phyloP scores from a whole-genome alignment of 2,888 invertebrate species.

The Pyrrhia umbra region DNA sequence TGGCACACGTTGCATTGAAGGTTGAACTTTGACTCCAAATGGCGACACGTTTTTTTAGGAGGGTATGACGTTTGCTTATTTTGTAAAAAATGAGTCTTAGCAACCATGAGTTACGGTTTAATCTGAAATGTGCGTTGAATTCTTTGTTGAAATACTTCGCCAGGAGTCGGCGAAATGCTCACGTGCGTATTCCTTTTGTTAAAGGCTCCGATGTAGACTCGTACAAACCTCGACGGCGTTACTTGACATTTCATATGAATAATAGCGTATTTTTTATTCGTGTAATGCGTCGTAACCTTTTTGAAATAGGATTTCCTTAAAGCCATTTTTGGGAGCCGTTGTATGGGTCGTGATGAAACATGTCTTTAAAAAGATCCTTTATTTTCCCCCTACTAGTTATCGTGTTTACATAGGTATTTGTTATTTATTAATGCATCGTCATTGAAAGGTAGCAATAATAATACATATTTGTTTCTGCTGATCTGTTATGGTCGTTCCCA shows the following conservation, averaged over 20 bases:
- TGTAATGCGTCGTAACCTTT: conserved; percentile 66
- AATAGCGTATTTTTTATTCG: conserved; percentile 67
- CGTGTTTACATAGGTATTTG: conserved; percentile 1
- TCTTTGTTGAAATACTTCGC: conserved; percentile 71
- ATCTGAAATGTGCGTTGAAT: conserved; percentile 52
- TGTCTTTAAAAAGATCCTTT: conserved; percentile 28
- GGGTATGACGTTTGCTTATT: conserved; percentile 51
- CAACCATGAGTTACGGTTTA: conserved; percentile 58
- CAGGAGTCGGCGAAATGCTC: conserved; percentile 74
- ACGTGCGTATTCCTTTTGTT: conserved; percentile 81
- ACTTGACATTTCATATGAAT: conserved; percentile 75
- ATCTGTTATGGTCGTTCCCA: not conserved
- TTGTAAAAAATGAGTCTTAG: conserved; percentile 64
- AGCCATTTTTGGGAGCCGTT: conserved; percentile 59
- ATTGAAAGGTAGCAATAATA: not conserved
- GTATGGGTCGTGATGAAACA: conserved; percentile 48
- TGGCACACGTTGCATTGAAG: conserved; percentile 70
- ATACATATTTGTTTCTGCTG: not conserved
- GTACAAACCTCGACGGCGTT: conserved; percentile 64
- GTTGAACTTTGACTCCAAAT: conserved; percentile 82
- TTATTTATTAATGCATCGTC: not conserved
- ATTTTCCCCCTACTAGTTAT: conserved; percentile 7
- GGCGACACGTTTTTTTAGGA: conserved; percentile 72
- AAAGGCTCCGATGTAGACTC: conserved; percentile 64
- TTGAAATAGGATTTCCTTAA: conserved; percentile 67